Conservation (phyloP, 2,113 vertebrate genomes). For the Hippopotamus amphibius region DNA sequence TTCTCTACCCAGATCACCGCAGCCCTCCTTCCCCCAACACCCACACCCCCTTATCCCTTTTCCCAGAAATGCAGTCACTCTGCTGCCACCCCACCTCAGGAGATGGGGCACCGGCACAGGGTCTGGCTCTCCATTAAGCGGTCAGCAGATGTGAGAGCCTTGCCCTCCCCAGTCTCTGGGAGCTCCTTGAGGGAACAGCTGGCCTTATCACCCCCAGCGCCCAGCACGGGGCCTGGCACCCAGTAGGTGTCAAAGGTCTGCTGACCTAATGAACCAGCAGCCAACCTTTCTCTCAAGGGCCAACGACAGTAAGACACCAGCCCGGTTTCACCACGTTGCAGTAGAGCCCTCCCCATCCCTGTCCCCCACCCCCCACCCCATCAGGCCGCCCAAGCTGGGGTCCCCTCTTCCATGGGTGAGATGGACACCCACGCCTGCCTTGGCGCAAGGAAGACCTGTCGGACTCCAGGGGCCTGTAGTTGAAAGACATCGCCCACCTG, state of each 20-base stretch:
- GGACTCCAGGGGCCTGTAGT: neutral
- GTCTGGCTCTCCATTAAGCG: neutral
- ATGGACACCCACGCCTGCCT: neutral
- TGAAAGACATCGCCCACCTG: neutral
- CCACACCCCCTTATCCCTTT: neutral
- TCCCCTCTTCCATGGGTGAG: neutral
- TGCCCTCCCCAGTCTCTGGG: neutral
- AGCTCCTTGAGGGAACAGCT: neutral
- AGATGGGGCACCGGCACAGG: neutral
- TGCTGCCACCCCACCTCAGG: too few species aligned
- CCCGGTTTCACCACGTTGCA: accelerated
- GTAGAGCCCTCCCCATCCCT: too few species aligned
- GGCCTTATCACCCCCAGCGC: neutral
- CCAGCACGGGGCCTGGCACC: neutral
- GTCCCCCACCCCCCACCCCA: neutral
- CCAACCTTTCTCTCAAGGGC: neutral
- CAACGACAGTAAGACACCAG: neutral
- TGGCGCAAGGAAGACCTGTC: neutral
- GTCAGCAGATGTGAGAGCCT: accelerated
- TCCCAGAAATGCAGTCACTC: neutral
- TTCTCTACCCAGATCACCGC: neutral
- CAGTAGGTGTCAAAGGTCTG: neutral
- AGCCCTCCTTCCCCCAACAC: too few species aligned
- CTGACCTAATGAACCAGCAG: neutral
- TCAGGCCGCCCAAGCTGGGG: neutral